Evolutionary conservation across 2,888 invertebrate genomes (phyloP), one percentile per base, ranked within the genome.

Genomic region (Eremobia ochroleuca): DNA sequence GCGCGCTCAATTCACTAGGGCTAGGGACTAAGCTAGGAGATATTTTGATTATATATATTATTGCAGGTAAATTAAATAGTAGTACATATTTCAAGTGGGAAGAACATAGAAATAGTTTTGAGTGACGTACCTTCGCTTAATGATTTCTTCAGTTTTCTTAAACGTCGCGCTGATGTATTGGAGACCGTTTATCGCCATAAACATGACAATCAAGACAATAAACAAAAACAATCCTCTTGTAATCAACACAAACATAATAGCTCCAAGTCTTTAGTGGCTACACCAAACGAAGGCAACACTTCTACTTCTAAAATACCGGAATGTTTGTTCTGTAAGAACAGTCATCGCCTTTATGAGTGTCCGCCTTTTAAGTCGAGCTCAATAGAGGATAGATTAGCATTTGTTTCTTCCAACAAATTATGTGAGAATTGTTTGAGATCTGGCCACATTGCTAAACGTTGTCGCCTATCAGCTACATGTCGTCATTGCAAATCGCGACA

Each of bases 241-340:
- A 28, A 66, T 49, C 66, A 66, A 66, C 4, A 49, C 28, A 31
- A 66, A 67, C 25, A 18, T 11, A 67, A 67, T 25, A 52, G 13
- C 13, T 25, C 67, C 31, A 69, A 55, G 68, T 69, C 55, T n/a
- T 69, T 69, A 58, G 68, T 69, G 15, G 58, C 37, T 55, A 9
- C 5, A 52, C 15, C 68, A 52, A 69, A 28, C 55, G 68, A 69
- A 40, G 55, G n/a, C 37, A n/a, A 69, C 55, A n/a, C 21, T 58
- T 58, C 58, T 28, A 28, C 13, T 28, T 28, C 40, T 21, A 40
- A 69, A 58, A 40, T 0, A 55, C 4, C 18, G 4, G 69, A 69
- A 58, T 58, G 69, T 69, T 58, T 70, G 31, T 70, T 70, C 25
- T 70, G 70, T 43, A 70, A 70, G 25, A 70, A 70, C 6, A 59